phyloP scores from a whole-genome alignment of 2,113 vertebrate genomes.

The Upupa epops region DNA sequence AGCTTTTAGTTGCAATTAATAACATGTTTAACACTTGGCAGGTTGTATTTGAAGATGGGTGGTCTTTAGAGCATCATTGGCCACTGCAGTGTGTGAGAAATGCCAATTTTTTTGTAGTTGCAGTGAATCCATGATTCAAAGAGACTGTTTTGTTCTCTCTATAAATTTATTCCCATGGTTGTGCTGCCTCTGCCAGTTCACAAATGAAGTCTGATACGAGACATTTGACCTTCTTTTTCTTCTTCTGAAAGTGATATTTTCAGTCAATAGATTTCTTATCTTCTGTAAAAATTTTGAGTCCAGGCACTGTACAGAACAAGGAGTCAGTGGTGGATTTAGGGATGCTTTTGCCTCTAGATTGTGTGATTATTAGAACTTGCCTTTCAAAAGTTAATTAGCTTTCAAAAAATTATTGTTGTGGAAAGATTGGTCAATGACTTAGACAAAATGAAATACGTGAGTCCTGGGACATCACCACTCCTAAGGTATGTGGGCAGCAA shows the following conservation, averaged over 20 bases:
- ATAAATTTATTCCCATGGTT: slow-evolving; percentile 28
- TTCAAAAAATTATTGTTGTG: neutral
- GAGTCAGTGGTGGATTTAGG: neutral
- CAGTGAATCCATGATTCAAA: slow-evolving; percentile 1
- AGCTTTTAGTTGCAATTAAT: slow-evolving; percentile 1
- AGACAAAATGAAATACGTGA: neutral
- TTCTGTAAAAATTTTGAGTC: neutral
- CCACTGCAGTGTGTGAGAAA: neutral
- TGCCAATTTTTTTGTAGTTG: neutral
- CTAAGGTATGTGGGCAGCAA: neutral
- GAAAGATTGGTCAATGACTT: neutral
- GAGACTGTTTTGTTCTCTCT: neutral
- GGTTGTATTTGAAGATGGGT: neutral
- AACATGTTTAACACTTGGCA: neutral
- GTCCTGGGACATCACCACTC: neutral
- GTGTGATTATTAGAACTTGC: neutral
- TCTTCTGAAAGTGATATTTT: neutral
- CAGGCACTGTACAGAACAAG: neutral
- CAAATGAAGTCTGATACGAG: neutral
- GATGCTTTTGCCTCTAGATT: neutral
- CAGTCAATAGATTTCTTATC: neutral
- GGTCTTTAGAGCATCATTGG: neutral
- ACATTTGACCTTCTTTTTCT: neutral
- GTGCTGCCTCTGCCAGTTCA: neutral
- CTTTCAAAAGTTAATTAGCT: neutral